These are phyloP conservation scores for Anseranas semipalmata DNA, from an alignment of 2,113 vertebrate species.

Conservation along the genomic window DNA sequence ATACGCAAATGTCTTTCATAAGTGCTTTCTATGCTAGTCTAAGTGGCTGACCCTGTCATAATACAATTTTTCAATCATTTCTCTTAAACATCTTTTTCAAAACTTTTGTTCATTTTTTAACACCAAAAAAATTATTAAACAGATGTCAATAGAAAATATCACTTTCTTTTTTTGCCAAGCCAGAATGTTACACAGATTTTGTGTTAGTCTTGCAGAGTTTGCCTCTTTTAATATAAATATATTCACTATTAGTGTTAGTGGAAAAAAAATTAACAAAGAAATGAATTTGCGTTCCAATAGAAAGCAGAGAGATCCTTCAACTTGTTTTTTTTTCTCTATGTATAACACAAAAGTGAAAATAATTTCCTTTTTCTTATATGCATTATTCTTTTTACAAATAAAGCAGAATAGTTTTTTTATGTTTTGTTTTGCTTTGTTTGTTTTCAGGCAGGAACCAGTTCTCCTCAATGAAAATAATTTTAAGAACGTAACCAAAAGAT, in stretches of 20 bases:
- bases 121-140: slow-evolving; percentile 10
- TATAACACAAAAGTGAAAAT: not conserved
- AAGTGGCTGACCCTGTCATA: slow-evolving; percentile 5
- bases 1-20: slow-evolving; percentile 20
- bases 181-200: not conserved
- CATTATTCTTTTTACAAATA: not conserved
- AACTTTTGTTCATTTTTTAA: not conserved
- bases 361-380: not conserved
- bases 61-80: not conserved
- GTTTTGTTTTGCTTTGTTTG: no score
- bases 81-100: not conserved
- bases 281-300: not conserved
- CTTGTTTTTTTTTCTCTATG: not conserved
- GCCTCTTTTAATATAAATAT: not conserved
- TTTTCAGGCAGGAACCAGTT: not conserved
- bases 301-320: not conserved
- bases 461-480: not conserved
- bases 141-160: not conserved
- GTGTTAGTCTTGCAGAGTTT: not conserved
- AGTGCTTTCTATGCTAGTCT: slow-evolving; percentile 21
- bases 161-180: not conserved
- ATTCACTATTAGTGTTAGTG: not conserved
- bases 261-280: not conserved
- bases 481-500: not conserved
- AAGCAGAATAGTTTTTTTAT: not conserved